A percentile compares a stretch with the other conserved stretches of the same genome.
phyloP scores from a whole-genome alignment of 2,797 vertebrate species.

The Pangasius djambal region DNA sequence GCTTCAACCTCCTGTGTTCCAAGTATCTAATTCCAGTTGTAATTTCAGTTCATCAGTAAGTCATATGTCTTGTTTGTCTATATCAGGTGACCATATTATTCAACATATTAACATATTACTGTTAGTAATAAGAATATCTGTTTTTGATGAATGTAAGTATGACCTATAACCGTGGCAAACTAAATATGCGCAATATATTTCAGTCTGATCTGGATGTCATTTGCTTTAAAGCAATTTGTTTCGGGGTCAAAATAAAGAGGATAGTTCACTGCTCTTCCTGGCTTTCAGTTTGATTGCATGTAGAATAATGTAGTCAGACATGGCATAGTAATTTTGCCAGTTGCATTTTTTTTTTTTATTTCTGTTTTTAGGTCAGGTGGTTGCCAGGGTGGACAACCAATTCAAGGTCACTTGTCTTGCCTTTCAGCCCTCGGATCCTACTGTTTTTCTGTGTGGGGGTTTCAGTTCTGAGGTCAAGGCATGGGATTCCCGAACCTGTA shows the following conservation, averaged over 20 bases:
- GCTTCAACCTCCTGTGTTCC: no score
- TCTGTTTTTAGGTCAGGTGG: conserved; percentile 77
- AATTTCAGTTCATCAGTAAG: no score
- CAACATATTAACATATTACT: no score
- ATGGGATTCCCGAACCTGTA: conserved; percentile 87
- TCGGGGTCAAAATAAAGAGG: neutral
- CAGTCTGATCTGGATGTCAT: neutral
- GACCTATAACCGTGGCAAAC: neutral
- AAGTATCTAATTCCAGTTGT: no score
- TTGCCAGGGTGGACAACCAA: conserved; percentile 79
- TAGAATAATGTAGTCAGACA: neutral
- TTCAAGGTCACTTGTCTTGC: conserved; percentile 85
- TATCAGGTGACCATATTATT: no score
- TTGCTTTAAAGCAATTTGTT: neutral
- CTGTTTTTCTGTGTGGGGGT: conserved; percentile 88
- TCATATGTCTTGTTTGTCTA: no score
- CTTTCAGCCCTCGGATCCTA: conserved; percentile 81
- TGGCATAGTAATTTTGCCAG: no score
- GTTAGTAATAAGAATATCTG: no score
- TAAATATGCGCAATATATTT: neutral
- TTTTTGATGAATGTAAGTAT: no score
- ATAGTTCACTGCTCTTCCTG: neutral
- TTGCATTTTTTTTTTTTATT: neutral
- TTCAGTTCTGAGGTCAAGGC: conserved; percentile 89
- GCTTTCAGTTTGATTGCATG: neutral